These are phyloP conservation scores for Leptestheria dahalacensis DNA, from an alignment of 1,140 invertebrate species.

Conservation along the genomic window DNA sequence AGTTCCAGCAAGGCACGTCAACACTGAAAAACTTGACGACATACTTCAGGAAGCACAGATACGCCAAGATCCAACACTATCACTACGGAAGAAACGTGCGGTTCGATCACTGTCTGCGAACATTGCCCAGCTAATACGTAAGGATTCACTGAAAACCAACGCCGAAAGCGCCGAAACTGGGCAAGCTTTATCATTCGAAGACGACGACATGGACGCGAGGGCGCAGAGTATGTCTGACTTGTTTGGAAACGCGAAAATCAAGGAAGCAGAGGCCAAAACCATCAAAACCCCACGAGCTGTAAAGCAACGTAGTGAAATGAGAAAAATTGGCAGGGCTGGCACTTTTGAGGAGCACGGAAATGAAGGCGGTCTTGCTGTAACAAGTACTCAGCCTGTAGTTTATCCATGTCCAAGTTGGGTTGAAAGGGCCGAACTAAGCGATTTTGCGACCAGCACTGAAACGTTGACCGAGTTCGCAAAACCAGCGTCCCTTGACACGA, in stretches of 20 bases:
- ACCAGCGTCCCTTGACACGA: constrained; percentile 18
- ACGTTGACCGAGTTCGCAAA: constrained; percentile 18
- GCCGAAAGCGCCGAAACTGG: constrained; percentile 1
- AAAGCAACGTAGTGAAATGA: constrained; percentile 16
- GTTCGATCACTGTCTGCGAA: constrained; percentile 64
- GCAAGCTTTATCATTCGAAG: not conserved
- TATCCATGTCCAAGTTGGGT: constrained; percentile 19
- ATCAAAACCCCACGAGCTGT: constrained; percentile 17
- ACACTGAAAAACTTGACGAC: constrained; percentile 27
- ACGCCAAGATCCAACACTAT: constrained; percentile 11
- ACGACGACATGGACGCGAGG: constrained; percentile 24
- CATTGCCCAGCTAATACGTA: constrained; percentile 47
- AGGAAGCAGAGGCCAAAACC: constrained; percentile 17
- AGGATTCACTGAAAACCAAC: constrained; percentile 12
- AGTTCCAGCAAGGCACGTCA: constrained; percentile 4
- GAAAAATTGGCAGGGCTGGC: not conserved
- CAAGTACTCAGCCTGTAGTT: constrained; percentile 2
- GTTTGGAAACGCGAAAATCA: constrained; percentile 15
- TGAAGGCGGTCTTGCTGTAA: not conserved
- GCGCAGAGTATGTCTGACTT: constrained; percentile 27
- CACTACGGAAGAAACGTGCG: constrained; percentile 49
- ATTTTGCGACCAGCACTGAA: constrained; percentile 18
- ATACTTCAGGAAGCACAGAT: constrained; percentile 17
- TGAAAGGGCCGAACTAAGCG: constrained; percentile 20
- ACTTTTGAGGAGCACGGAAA: not conserved